phyloP scores from a whole-genome alignment of 1,140 invertebrate genomes.

The Lepidurus packardi region DNA sequence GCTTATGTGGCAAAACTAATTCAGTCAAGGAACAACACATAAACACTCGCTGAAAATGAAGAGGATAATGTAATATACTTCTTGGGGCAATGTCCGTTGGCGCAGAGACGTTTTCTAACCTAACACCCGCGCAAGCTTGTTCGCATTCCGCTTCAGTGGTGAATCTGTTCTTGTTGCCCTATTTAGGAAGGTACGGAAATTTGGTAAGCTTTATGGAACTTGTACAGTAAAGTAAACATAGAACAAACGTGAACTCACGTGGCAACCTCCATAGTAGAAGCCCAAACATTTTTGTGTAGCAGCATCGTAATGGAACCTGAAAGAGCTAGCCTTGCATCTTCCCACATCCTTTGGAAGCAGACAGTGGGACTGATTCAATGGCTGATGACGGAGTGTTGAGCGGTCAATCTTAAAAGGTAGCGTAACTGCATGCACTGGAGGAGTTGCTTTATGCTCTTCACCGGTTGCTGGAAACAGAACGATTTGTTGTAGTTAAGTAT shows the following conservation, averaged over 20 bases:
- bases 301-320: slow-evolving; percentile 80
- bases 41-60: not conserved
- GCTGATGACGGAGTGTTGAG: not conserved
- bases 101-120: slow-evolving; percentile 5
- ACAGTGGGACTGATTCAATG: slow-evolving; percentile 49
- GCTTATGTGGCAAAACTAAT: slow-evolving; percentile 35
- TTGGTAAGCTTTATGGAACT: slow-evolving; percentile 44
- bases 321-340: slow-evolving; percentile 67
- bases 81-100: slow-evolving; percentile 8
- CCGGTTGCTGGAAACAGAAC: not conserved
- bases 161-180: slow-evolving; percentile 84
- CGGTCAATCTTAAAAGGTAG: not conserved
- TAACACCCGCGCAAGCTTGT: slow-evolving; percentile 59
- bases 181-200: slow-evolving; percentile 55
- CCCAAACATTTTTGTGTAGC: slow-evolving; percentile 80
- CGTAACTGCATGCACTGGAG: not conserved
- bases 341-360: slow-evolving; percentile 67
- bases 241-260: slow-evolving; percentile 58
- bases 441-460: not conserved
- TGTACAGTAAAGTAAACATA: not conserved
- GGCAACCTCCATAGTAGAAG: slow-evolving; percentile 91
- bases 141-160: slow-evolving; percentile 68
- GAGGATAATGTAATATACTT: not conserved
- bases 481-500: not conserved
- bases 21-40: not conserved